phyloP scores from a whole-genome alignment of 2,888 invertebrate genomes.

The Hirtodrosophila trivittata region DNA sequence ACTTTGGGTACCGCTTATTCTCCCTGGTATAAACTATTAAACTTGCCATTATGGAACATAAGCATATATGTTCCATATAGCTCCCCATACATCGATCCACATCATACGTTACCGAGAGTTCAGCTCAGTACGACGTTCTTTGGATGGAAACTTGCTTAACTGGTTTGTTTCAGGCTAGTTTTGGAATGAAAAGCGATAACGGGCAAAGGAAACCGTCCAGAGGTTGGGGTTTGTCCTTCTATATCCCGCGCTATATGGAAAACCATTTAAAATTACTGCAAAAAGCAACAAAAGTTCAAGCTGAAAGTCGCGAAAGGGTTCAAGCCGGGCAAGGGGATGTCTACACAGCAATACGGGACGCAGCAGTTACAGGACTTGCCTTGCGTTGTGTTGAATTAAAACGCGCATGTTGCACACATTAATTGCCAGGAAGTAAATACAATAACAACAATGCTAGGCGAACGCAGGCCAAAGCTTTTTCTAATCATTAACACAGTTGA shows the following conservation, averaged over 20 bases:
- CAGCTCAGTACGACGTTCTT: background rate
- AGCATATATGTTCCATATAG: too few relatives aligned
- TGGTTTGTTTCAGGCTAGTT: slow-evolving; percentile 69
- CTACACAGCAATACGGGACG: slow-evolving; percentile 2
- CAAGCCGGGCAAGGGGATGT: slow-evolving; percentile 23
- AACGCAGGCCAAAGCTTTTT: slow-evolving; percentile 64
- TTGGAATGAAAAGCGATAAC: slow-evolving; percentile 3
- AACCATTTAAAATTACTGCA: slow-evolving; percentile 70
- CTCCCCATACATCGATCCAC: background rate
- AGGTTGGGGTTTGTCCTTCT: slow-evolving; percentile 2
- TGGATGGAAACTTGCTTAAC: slow-evolving; percentile 67
- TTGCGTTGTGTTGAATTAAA: slow-evolving; percentile 66
- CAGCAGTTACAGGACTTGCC: slow-evolving; percentile 23
- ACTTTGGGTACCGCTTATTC: too few relatives aligned
- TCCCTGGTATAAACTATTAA: too few relatives aligned
- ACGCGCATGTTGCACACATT: slow-evolving; percentile 79
- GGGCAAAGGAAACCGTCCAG: background rate
- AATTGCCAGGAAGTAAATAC: slow-evolving; percentile 76
- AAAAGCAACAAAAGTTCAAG: slow-evolving; percentile 66
- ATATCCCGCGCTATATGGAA: too few relatives aligned
- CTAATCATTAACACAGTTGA: slow-evolving; percentile 82
- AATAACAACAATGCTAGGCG: slow-evolving; percentile 41
- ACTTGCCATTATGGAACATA: too few relatives aligned
- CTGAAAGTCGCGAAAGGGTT: slow-evolving; percentile 34
- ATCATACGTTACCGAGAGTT: too few relatives aligned